Evolutionary conservation across 2,113 vertebrate genomes (phyloP).

Genomic region (Trinectes maculatus): DNA sequence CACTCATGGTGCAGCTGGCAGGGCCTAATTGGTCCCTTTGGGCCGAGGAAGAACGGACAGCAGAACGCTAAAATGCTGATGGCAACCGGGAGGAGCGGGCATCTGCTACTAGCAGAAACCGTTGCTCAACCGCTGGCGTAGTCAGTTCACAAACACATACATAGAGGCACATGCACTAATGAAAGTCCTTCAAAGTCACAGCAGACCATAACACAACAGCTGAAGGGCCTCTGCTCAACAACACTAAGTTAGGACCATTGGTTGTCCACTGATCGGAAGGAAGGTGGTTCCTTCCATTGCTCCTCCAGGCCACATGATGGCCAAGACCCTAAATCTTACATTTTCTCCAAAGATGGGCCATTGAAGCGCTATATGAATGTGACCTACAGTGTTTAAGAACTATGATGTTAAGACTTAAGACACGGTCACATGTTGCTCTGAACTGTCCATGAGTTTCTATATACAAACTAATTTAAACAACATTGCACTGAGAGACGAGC

Average conservation of each 20-base stretch:
- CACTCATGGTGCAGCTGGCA: constrained; percentile 75
- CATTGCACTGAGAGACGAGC: constrained; percentile 41
- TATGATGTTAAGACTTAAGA: too few relatives aligned
- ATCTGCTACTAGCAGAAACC: constrained; percentile 72
- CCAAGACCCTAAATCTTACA: too few relatives aligned
- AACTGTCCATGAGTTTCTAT: constrained; percentile 58
- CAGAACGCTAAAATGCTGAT: constrained; percentile 62
- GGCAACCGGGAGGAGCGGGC: constrained; percentile 60
- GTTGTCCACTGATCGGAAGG: neutral
- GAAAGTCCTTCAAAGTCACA: constrained; percentile 74
- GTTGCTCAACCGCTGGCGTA: constrained; percentile 67
- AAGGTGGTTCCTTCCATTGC: neutral
- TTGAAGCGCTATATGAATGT: neutral
- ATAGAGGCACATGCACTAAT: constrained; percentile 18
- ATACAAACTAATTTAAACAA: constrained; percentile 61
- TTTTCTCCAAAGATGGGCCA: too few relatives aligned
- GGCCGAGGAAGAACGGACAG: constrained; percentile 61
- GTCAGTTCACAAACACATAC: constrained; percentile 17
- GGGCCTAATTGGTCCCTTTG: constrained; percentile 82
- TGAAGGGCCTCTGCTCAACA: neutral
- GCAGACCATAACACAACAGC: neutral
- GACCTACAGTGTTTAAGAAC: neutral
- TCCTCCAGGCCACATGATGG: too few relatives aligned
- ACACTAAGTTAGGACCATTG: neutral
- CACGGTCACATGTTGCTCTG: constrained; percentile 25